These are phyloP conservation scores for Orchesella cincta DNA, from an alignment of 1,140 invertebrate species.

Conservation along the genomic window DNA sequence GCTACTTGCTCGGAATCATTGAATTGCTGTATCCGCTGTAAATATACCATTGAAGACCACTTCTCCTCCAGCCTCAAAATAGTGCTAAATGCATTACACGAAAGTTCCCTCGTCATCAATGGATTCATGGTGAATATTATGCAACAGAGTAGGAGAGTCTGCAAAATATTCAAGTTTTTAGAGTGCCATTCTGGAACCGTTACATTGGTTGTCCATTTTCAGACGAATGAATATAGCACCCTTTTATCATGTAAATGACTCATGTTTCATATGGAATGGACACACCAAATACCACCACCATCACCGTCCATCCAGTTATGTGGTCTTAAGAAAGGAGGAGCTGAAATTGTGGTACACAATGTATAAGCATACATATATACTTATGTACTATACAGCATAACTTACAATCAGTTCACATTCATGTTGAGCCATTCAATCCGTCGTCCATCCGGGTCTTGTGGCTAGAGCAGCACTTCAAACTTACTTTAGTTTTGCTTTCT, in stretches of 20 bases:
- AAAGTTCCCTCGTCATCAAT: too few relatives aligned
- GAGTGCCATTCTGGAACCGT: neutral
- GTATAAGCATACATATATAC: neutral
- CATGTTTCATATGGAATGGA: neutral
- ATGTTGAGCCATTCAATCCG: neutral
- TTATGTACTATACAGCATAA: neutral
- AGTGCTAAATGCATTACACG: too few relatives aligned
- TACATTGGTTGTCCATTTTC: neutral
- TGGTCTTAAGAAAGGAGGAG: neutral
- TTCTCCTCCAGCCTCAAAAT: too few relatives aligned
- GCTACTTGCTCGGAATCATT: too few relatives aligned
- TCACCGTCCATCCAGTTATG: too few relatives aligned
- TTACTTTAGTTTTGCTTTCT: conserved; percentile 11
- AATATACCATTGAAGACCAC: too few relatives aligned
- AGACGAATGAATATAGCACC: neutral
- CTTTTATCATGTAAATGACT: neutral
- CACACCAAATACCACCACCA: neutral
- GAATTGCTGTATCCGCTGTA: too few relatives aligned
- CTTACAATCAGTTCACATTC: neutral
- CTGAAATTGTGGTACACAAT: neutral
- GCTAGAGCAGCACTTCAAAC: neutral
- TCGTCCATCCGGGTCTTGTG: conserved; percentile 4
- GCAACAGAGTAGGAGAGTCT: too few relatives aligned
- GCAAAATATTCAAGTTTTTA: too few relatives aligned
- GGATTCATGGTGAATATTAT: too few relatives aligned